phyloP scores from a whole-genome alignment of 2,888 invertebrate genomes.

The Drosophila dives region DNA sequence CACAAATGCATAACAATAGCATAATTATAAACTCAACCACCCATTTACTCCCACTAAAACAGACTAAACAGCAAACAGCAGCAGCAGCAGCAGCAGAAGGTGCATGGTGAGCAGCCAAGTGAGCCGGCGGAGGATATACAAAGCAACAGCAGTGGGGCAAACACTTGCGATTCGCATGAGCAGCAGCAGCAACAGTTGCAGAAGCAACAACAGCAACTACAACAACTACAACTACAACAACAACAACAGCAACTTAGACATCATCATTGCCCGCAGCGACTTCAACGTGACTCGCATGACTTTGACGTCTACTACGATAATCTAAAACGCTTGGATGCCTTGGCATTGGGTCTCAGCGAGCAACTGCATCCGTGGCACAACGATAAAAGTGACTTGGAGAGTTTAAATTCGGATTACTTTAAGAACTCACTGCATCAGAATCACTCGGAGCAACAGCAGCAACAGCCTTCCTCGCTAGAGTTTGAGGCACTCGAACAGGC shows the following conservation, averaged over 20 bases:
- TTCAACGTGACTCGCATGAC: slow-evolving; percentile 71
- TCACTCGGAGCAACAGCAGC: slow-evolving; percentile 63
- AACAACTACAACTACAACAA: slow-evolving; percentile 29
- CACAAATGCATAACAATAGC: slow-evolving; percentile 65
- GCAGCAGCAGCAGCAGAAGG: slow-evolving; percentile 37
- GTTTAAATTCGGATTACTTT: slow-evolving; percentile 85
- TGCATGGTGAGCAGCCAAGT: slow-evolving; percentile 44
- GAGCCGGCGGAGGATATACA: slow-evolving; percentile 59
- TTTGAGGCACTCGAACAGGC: slow-evolving; percentile 77
- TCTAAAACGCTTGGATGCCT: slow-evolving; percentile 84
- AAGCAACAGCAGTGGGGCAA: slow-evolving; percentile 70
- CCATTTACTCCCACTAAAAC: slow-evolving; percentile 24
- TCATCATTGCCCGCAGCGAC: slow-evolving; percentile 43
- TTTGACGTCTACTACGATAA: slow-evolving; percentile 84
- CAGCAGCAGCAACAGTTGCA: slow-evolving; percentile 64
- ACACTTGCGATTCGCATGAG: slow-evolving; percentile 80
- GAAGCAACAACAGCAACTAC: slow-evolving; percentile 34
- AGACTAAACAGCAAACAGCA: slow-evolving; percentile 66
- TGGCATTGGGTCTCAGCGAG: slow-evolving; percentile 72
- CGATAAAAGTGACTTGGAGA: slow-evolving; percentile 85
- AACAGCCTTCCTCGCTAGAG: slow-evolving; percentile 68
- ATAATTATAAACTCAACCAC: slow-evolving; percentile 48
- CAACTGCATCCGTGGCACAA: slow-evolving; percentile 84
- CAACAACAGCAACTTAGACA: slow-evolving; percentile 35
- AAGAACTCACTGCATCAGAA: slow-evolving; percentile 84